Percentiles rank a stretch among this genome's conserved stretches.
Conservation (phyloP, 2,113 vertebrate genomes). For the Ptilorrhoa leucosticta region DNA sequence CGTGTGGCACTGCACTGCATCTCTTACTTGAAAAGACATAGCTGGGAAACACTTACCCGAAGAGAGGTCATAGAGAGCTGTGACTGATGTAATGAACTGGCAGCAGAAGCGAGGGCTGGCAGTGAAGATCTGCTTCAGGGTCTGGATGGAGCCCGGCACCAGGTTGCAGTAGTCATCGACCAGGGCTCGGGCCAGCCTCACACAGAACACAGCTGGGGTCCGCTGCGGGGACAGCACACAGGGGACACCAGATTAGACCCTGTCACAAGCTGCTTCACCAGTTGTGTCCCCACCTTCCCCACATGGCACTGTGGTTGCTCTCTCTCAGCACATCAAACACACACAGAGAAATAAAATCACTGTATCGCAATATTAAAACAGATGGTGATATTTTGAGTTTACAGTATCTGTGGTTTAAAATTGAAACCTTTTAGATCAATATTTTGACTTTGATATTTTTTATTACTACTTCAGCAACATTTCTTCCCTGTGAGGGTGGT, state of each 20-base stretch:
- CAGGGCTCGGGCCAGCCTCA: slow-evolving; percentile 86
- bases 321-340: background rate
- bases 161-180: slow-evolving; percentile 95
- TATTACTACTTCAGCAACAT: background rate
- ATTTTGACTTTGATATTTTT: background rate
- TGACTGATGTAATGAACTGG: slow-evolving; percentile 92
- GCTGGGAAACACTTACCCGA: slow-evolving; percentile 72
- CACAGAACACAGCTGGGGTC: slow-evolving; percentile 85
- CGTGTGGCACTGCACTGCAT: rapidly evolving
- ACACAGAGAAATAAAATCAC: background rate
- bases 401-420: background rate
- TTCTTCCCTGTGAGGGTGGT: background rate
- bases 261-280: background rate
- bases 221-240: slow-evolving; percentile 65
- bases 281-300: background rate
- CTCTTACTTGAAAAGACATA: background rate
- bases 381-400: background rate
- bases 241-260: background rate
- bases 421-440: background rate
- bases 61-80: slow-evolving; percentile 88
- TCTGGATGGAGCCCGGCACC: slow-evolving; percentile 89
- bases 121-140: slow-evolving; percentile 86
- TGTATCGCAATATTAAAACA: background rate
- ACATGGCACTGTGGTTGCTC: background rate
- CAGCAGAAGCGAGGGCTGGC: slow-evolving; percentile 97